Percentiles rank a stretch among this genome's conserved stretches.
Evolutionary conservation across 2,113 vertebrate genomes (phyloP).

Genomic region (Myanophis thanlyinensis): DNA sequence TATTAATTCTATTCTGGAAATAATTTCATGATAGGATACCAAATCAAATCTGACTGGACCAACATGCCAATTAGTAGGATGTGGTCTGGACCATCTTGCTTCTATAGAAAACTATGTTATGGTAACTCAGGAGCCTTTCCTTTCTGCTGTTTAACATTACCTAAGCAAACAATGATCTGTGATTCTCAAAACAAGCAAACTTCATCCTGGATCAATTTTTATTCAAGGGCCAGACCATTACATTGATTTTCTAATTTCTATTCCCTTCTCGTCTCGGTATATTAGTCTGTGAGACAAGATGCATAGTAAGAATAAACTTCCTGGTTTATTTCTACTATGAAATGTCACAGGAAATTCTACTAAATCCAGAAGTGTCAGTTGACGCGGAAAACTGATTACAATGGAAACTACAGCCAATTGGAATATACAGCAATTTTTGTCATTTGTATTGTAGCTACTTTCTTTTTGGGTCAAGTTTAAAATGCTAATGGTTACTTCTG

Average conservation of each 20-base stretch:
- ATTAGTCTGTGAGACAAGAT: background rate
- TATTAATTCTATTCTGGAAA: background rate
- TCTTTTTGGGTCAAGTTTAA: background rate
- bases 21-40: background rate
- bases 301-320: background rate
- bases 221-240: background rate
- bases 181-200: background rate
- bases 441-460: background rate
- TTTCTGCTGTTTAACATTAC: background rate
- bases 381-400: background rate
- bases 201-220: background rate
- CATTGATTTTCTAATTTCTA: background rate
- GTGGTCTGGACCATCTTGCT: background rate
- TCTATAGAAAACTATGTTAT: background rate
- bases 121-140: background rate
- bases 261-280: background rate
- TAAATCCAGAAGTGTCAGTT: background rate
- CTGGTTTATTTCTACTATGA: background rate
- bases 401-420: background rate
- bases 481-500: background rate
- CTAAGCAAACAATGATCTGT: background rate
- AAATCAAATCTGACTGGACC: background rate
- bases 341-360: background rate
- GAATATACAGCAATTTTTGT: background rate
- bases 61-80: background rate